phyloP scores from a whole-genome alignment of 2,113 vertebrate genomes.

The Pelvicachromis taeniatus region DNA sequence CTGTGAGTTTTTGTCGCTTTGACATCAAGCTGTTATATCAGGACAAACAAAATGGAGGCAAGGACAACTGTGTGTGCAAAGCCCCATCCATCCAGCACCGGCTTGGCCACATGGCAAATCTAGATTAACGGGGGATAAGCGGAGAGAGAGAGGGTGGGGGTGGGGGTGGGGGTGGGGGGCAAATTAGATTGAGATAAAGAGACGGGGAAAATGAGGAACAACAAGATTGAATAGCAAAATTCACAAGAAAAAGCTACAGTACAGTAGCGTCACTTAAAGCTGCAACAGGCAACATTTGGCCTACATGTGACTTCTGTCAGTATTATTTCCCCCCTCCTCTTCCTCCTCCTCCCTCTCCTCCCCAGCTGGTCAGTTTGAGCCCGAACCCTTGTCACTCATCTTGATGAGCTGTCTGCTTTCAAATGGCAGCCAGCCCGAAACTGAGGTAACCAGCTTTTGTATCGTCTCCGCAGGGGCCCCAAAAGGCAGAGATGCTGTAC shows the following conservation, averaged over 20 bases:
- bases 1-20: constrained; percentile 41
- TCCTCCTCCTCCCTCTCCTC: neutral
- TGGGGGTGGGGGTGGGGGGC: neutral
- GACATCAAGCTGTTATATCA: constrained; percentile 46
- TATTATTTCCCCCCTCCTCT: neutral
- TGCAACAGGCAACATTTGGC: neutral
- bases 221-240: neutral
- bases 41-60: constrained; percentile 65
- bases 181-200: constrained; percentile 42
- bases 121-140: constrained; percentile 65
- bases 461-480: constrained; percentile 17
- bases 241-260: neutral
- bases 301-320: neutral
- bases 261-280: neutral
- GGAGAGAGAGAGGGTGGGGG: neutral
- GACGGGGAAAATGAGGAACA: neutral
- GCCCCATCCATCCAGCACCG: constrained; percentile 34
- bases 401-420: constrained; percentile 47
- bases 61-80: constrained; percentile 49
- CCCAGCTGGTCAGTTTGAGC: constrained; percentile 40
- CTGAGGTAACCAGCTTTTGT: constrained; percentile 31
- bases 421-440: constrained; percentile 34
- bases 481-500: constrained; percentile 9
- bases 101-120: constrained; percentile 65
- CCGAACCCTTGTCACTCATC: constrained; percentile 46